Evolutionary conservation across 2,888 invertebrate genomes (phyloP).

Genomic region (Nemotelus pantherinus): DNA sequence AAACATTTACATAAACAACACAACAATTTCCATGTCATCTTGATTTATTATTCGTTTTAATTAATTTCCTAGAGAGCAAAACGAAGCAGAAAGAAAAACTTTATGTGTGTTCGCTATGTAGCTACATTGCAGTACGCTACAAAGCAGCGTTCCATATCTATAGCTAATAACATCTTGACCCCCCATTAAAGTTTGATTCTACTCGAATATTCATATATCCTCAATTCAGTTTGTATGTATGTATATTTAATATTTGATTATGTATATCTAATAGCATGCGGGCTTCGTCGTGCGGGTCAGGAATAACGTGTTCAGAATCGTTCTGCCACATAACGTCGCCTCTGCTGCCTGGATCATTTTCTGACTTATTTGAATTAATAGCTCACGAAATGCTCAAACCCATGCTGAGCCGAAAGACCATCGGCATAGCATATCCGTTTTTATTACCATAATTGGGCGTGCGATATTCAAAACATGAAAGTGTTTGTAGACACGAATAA

Average conservation of each 20-base stretch:
- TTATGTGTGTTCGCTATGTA: neutral
- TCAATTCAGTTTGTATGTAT: neutral
- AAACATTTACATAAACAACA: slow-evolving; percentile 19
- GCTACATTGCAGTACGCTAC: neutral
- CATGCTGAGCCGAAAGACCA: neutral
- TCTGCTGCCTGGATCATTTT: neutral
- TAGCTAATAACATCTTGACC: neutral
- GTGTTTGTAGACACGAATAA: neutral
- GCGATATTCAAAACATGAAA: slow-evolving; percentile 5
- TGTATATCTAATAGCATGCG: neutral
- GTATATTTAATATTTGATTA: neutral
- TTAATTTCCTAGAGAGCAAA: slow-evolving; percentile 24
- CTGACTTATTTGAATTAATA: neutral
- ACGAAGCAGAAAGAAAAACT: neutral
- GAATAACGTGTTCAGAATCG: neutral
- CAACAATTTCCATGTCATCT: slow-evolving; percentile 30
- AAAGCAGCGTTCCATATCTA: slow-evolving; percentile 1
- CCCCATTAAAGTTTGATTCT: too few relatives aligned
- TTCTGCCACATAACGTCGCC: neutral
- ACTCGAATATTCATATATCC: too few relatives aligned
- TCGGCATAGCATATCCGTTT: slow-evolving; percentile 10
- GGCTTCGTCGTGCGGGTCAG: slow-evolving; percentile 1
- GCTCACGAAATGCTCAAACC: slow-evolving; percentile 11
- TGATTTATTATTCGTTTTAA: slow-evolving; percentile 39
- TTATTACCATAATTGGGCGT: slow-evolving; percentile 30